phyloP scores from a whole-genome alignment of 2,888 invertebrate genomes.

The Cantharis flavilabris region DNA sequence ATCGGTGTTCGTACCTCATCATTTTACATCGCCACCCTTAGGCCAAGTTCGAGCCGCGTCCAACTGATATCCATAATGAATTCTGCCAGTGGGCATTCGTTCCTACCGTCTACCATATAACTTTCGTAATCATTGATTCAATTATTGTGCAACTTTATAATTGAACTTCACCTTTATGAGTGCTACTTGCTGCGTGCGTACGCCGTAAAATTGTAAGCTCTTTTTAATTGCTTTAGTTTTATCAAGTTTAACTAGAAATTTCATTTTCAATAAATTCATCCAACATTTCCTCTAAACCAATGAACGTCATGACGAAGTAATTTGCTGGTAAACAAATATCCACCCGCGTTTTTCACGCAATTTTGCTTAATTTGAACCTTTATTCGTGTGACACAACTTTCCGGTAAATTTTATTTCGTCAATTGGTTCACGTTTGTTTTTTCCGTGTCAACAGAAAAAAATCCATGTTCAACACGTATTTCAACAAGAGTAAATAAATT shows the following conservation, averaged over 20 bases:
- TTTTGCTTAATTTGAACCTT: neutral
- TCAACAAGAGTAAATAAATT: neutral
- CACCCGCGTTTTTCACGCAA: neutral
- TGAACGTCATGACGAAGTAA: neutral
- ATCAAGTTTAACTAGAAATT: neutral
- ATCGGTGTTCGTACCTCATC: constrained; percentile 18
- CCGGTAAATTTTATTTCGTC: neutral
- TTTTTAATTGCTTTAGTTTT: neutral
- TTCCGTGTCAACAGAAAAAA: neutral
- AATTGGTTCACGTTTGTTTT: neutral
- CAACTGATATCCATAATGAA: constrained; percentile 28
- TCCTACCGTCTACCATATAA: constrained; percentile 21
- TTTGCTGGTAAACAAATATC: neutral
- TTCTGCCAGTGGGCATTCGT: constrained; percentile 23
- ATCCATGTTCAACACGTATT: neutral
- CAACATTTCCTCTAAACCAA: neutral
- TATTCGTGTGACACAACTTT: neutral
- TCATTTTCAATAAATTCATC: neutral
- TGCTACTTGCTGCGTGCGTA: neutral
- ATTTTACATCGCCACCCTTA: constrained; percentile 7
- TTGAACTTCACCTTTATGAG: constrained; percentile 30
- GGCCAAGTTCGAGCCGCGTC: constrained; percentile 8
- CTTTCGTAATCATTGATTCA: constrained; percentile 35
- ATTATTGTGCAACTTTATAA: constrained; percentile 36
- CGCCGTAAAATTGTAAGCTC: neutral